phyloP scores from a whole-genome alignment of 2,888 invertebrate species.

The Odontocerum albicorne region DNA sequence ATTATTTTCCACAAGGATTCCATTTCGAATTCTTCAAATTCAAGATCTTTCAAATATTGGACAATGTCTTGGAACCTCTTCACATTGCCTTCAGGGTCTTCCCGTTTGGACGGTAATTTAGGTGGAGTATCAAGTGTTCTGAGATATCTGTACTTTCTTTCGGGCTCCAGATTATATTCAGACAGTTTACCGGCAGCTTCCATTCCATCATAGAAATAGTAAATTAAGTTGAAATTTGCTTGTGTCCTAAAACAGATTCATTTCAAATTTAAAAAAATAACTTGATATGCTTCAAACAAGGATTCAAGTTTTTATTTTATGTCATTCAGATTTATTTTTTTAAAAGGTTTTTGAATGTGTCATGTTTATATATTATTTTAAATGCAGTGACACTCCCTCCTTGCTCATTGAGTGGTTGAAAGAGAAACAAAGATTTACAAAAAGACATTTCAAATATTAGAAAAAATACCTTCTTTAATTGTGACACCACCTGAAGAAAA shows the following conservation, averaged over 20 bases:
- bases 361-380: too few species aligned
- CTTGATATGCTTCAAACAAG: too few species aligned
- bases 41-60: conserved; percentile 64
- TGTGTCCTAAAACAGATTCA: conserved; percentile 72
- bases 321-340: too few species aligned
- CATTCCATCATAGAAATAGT: conserved; percentile 87
- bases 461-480: too few species aligned
- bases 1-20: conserved; percentile 70
- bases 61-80: conserved; percentile 65
- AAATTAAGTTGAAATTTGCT: conserved; percentile 87
- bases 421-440: too few species aligned
- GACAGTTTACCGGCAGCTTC: conserved; percentile 66
- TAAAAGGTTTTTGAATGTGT: too few species aligned
- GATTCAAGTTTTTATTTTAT: too few species aligned
- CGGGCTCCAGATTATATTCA: conserved; percentile 67
- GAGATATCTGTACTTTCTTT: conserved; percentile 74
- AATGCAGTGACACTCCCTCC: too few species aligned
- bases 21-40: conserved; percentile 72
- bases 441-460: too few species aligned
- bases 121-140: conserved; percentile 60
- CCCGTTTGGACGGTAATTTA: conserved; percentile 63
- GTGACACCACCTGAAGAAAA: too few species aligned
- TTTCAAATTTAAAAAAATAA: too few species aligned
- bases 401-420: too few species aligned
- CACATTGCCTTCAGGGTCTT: conserved; percentile 66